Conservation (phyloP, 2,888 invertebrate species). For the Andrena haemorrhoa region DNA sequence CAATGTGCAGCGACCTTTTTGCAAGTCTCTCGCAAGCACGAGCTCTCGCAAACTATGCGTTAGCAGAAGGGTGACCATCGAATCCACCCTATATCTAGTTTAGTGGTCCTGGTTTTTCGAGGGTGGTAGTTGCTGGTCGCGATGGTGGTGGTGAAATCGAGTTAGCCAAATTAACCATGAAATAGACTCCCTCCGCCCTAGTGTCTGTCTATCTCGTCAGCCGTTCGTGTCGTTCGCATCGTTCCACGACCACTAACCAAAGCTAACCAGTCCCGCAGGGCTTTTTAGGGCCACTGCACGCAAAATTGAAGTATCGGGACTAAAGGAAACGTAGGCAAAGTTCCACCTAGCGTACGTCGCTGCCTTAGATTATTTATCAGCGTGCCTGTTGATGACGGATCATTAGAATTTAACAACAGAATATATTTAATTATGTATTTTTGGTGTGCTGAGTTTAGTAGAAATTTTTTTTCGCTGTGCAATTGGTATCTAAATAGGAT, state of each 20-base stretch:
- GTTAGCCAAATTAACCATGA: conserved; percentile 85
- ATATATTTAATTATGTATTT: no score
- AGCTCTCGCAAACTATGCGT: conserved; percentile 55
- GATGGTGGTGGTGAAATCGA: conserved; percentile 81
- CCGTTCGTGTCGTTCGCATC: conserved; percentile 77
- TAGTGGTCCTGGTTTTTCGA: conserved; percentile 73
- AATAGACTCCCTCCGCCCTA: conserved; percentile 85
- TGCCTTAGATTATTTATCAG: conserved; percentile 10
- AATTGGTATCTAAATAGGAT: background rate
- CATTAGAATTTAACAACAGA: no score
- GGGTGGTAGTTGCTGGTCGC: conserved; percentile 71
- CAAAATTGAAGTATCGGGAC: conserved; percentile 69
- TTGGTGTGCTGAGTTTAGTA: no score
- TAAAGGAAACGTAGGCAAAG: conserved; percentile 57
- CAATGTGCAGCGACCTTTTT: conserved; percentile 23
- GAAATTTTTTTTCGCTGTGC: background rate
- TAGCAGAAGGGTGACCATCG: conserved; percentile 68
- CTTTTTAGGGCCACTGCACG: conserved; percentile 73
- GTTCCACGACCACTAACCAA: conserved; percentile 73
- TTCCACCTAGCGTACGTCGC: conserved; percentile 17
- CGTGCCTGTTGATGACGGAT: background rate
- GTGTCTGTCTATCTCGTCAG: conserved; percentile 79
- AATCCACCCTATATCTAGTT: conserved; percentile 74
- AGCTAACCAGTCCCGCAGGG: conserved; percentile 74
- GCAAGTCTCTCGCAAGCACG: conserved; percentile 27